Evolutionary conservation across 2,888 invertebrate genomes (phyloP), one percentile per base, ranked within the genome.

Genomic region (Seira ritae): DNA sequence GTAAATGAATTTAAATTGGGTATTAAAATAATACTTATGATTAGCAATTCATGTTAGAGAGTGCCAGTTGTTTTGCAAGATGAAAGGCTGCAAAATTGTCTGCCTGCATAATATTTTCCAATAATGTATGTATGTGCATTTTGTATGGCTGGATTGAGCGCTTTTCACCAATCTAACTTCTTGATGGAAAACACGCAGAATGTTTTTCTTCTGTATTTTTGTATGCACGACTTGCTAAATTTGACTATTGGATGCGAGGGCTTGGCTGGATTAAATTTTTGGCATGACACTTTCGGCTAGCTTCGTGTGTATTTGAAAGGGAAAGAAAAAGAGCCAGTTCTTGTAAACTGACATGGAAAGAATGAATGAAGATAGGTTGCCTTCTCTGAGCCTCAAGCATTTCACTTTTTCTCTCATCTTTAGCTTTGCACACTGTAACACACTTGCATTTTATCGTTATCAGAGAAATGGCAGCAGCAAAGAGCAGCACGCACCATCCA

Each of bases 361-460:
- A 50, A 50, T 50, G 50, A 50, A 50, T 50, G 50, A 50, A 50
- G 1, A 50, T 50, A 50, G 50, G 15, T 15, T 50, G 50, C 50
- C 15, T 50, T 50, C 15, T 12, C 3, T n/a, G 8, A 31, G 31
- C 31, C 31, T 31, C 8, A 31, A 31, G 31, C 50, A 42, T 42
- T 12, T 42, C 50, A n/a, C 50, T 3, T n/a, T 50, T 2, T 50
- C 42, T 42, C 42, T 50, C 50, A 8, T 50, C 2, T n/a, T n/a
- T 15, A 50, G 3, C 50, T 31, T 31, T 31, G 31, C 31, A 50
- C 50, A 50, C 31, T 31, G 50, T n/a, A n/a, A 50, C 15, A 42
- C 42, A 50, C 50, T 31, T 50, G 50, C 50, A 50, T 50, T 50
- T 50, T 50, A 50, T 50, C 50, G 50, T 50, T 50, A 50, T 50